Evolutionary conservation across 2,888 invertebrate genomes (phyloP).

Genomic region (Nasonovia ribisnigri): DNA sequence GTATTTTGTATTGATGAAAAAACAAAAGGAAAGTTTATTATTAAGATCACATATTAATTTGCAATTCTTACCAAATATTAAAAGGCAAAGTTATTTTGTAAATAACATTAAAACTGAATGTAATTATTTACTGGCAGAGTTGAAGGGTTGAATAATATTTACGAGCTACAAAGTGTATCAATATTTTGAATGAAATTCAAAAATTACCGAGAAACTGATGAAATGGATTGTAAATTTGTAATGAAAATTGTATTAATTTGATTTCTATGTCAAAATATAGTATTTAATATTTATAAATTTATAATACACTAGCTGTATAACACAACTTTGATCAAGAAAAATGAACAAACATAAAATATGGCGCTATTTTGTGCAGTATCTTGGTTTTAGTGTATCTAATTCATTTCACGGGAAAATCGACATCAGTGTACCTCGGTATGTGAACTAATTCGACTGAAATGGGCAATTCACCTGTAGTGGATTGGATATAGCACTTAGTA

Average conservation of each 20-base stretch:
- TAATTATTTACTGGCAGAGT: background rate
- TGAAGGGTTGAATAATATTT: background rate
- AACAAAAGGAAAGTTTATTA: background rate
- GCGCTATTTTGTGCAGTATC: background rate
- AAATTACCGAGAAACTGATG: background rate
- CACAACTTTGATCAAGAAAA: background rate
- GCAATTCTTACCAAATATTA: background rate
- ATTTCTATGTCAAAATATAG: background rate
- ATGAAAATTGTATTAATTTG: background rate
- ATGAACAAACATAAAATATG: background rate
- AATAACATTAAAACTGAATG: background rate
- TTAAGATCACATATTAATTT: background rate
- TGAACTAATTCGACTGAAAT: background rate
- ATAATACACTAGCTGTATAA: background rate
- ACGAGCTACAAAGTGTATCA: background rate
- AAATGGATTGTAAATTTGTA: background rate
- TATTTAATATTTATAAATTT: no score
- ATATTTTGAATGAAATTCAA: background rate
- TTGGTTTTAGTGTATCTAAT: background rate
- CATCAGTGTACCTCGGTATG: background rate
- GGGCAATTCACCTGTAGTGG: fast-evolving
- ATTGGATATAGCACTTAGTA: background rate
- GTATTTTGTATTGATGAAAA: background rate
- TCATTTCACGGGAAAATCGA: background rate
- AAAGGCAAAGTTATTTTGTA: background rate